phyloP scores from a whole-genome alignment of 2,113 vertebrate genomes.

The Lycaon pictus region DNA sequence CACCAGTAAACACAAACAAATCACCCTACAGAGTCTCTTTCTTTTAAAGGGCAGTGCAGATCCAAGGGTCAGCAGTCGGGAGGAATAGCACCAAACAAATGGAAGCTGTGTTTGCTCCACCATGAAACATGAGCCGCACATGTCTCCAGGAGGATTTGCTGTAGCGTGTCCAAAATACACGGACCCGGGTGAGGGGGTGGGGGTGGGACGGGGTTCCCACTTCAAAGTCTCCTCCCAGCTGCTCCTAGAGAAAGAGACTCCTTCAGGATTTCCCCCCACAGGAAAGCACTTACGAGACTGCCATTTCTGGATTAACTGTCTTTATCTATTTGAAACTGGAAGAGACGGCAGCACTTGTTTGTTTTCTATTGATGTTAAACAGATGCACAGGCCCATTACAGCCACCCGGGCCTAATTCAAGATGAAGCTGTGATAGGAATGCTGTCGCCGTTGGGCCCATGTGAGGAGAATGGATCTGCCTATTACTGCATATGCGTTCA shows the following conservation, averaged over 20 bases:
- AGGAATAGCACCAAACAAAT: conserved; percentile 50
- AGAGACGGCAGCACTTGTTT: conserved; percentile 46
- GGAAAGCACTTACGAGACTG: conserved; percentile 21
- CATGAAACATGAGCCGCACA: not conserved
- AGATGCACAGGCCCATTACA: not conserved
- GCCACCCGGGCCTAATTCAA: not conserved
- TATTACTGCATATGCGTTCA: not conserved
- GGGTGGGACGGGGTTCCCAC: not conserved
- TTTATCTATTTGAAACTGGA: conserved; percentile 64
- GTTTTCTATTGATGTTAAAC: conserved; percentile 71
- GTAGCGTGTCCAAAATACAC: conserved; percentile 24
- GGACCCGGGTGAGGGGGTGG: not conserved
- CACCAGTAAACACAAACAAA: conserved; percentile 47
- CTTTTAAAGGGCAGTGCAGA: not conserved
- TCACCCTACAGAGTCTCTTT: not conserved
- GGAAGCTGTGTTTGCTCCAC: conserved; percentile 14
- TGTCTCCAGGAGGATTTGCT: conserved; percentile 35
- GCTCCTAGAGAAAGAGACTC: not conserved
- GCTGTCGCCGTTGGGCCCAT: not conserved
- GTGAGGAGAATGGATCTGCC: not conserved
- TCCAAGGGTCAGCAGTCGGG: not conserved
- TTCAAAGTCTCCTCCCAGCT: conserved; percentile 3
- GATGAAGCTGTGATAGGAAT: conserved; percentile 20
- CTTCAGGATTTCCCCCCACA: conserved; percentile 43
- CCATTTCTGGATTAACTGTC: conserved; percentile 53